These are phyloP conservation scores for Indicator maculatus DNA, from an alignment of 2,113 vertebrate genomes.

Conservation along the genomic window DNA sequence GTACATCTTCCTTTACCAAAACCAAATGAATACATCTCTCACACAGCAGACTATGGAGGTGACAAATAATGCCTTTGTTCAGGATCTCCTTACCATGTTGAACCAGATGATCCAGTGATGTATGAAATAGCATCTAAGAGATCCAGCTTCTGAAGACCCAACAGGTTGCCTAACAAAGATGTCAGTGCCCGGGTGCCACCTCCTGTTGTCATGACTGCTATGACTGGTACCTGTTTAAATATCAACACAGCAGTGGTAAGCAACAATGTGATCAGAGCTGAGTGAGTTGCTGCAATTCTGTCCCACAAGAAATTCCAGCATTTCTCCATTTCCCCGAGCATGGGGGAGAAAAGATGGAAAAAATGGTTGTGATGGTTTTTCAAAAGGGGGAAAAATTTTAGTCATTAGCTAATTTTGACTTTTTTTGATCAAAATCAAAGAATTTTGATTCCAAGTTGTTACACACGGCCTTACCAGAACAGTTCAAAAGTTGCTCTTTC, in stretches of 20 bases:
- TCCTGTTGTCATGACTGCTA: constrained; percentile 86
- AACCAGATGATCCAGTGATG: constrained; percentile 85
- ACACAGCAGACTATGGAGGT: not conserved
- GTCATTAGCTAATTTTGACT: not conserved
- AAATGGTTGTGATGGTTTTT: not conserved
- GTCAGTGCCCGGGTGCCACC: constrained; percentile 85
- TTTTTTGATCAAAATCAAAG: not conserved
- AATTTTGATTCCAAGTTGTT: not conserved
- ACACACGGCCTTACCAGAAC: not conserved
- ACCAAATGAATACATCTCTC: not conserved
- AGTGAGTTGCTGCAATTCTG: not conserved
- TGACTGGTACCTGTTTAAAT: constrained; percentile 78
- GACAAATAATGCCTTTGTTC: not conserved
- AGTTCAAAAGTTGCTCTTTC: not conserved
- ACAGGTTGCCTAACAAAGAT: constrained; percentile 79
- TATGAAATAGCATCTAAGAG: constrained; percentile 84
- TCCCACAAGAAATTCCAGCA: not conserved
- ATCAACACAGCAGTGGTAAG: not conserved
- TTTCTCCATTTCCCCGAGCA: not conserved
- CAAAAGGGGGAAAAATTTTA: not conserved
- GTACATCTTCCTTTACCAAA: not conserved
- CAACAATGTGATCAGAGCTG: not conserved
- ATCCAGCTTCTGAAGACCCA: constrained; percentile 81
- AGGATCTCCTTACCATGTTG: constrained; percentile 83
- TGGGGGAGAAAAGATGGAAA: not conserved